Evolutionary conservation across 2,797 vertebrate genomes (phyloP), one percentile per base, ranked within the genome.

Genomic region (Stomatorhinus walkeri): DNA sequence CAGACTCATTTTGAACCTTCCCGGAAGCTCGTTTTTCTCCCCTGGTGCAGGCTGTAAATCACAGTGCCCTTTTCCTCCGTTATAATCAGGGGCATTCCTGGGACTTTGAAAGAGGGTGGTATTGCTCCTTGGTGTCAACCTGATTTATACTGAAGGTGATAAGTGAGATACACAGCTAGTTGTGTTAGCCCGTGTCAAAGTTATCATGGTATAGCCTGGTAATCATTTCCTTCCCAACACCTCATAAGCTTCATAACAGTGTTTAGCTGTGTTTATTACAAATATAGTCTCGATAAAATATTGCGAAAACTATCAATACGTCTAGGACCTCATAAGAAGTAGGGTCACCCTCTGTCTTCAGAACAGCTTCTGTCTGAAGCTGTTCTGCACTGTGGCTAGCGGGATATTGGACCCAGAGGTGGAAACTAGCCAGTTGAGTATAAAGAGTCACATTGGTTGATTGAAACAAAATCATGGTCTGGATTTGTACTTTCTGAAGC

Each of bases 111-210:
- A 46, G 56, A 61, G 10, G 87, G 86, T 16, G 46, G 81, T 51
- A 51, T 52, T 87, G 56, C 22, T 22, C 43, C 43, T 84, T 49
- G 28, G 49, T 36, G 85, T 36, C 51, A 86, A 32, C 32, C 85
- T 56, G 24, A 56, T 86, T 56, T 86, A 86, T 86, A 49, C 22
- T 40, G 51, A 32, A 86, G 51, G 51, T 86, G 85, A 52, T 86
- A 56, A 56, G 85, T 56, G 51, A 86, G 49, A 86, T 32, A 36
- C 85, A 56, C 85, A 86, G 36, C 51, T 2, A 24, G 76, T 46
- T 43, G 36, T 51, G 22, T 46, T 46, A 24, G 43, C 51, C 46
- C 22, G 1, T 84, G 46, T 22, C 9, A 51, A 56, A 49, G 85
- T 86, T 84, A 52, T 52, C 36, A 56, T 24, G 9, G 51, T 36